Evolutionary conservation across 2,113 vertebrate species (phyloP).

Genomic region (Bambusicola thoracicus): DNA sequence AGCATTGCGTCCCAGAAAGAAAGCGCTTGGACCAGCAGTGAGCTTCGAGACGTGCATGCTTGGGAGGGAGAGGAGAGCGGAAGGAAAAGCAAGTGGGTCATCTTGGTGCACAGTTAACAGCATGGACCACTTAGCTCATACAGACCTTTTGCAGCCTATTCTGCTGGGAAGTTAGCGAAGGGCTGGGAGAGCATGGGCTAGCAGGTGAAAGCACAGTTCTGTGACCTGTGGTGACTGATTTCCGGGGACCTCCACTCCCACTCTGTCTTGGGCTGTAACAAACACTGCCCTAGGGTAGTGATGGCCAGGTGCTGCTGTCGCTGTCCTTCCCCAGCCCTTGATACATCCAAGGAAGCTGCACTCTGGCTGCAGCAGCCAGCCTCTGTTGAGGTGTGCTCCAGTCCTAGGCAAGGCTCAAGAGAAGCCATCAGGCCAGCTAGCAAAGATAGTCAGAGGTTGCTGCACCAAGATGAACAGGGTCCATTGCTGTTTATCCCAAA

Average conservation of each 20-base stretch:
- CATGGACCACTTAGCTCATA: not conserved
- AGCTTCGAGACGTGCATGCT: not conserved
- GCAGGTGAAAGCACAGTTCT: not conserved
- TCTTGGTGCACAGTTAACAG: not conserved
- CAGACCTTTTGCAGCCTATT: not conserved
- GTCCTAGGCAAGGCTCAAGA: not conserved
- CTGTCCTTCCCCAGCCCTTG: not conserved
- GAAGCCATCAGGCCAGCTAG: not conserved
- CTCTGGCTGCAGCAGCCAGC: not conserved
- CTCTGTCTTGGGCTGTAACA: not conserved
- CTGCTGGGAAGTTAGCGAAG: not conserved
- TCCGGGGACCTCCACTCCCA: not conserved
- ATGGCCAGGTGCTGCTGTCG: not conserved
- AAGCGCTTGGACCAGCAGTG: not conserved
- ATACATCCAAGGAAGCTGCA: not conserved
- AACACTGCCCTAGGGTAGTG: not conserved
- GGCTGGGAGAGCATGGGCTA: not conserved
- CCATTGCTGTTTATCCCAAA: not conserved
- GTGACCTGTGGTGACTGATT: not conserved
- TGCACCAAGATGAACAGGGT: not conserved
- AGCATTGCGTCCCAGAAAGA: rapidly evolving
- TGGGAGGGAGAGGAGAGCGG: not conserved
- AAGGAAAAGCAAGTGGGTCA: not conserved
- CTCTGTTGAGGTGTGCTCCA: not conserved
- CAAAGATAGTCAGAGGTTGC: not conserved